These are phyloP conservation scores for Acronicta aceris DNA, from an alignment of 2,888 invertebrate genomes.

Conservation along the genomic window DNA sequence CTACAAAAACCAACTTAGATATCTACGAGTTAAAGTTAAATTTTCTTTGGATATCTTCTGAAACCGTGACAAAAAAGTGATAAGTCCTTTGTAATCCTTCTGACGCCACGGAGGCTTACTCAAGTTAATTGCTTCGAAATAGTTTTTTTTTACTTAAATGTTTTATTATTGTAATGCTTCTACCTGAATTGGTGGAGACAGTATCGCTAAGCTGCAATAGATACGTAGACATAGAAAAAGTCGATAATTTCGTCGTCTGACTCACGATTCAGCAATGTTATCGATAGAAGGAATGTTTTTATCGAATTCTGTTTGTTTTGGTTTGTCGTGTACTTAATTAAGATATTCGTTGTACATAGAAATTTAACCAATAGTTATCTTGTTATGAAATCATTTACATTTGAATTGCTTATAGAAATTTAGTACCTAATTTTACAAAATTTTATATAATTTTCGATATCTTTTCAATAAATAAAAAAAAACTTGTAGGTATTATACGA, in stretches of 20 bases:
- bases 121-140: constrained; percentile 86
- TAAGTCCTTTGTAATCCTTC: constrained; percentile 87
- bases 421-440: no score
- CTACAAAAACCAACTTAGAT: constrained; percentile 57
- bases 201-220: constrained; percentile 69
- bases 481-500: no score
- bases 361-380: constrained; percentile 18
- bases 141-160: constrained; percentile 80
- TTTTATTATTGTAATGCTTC: constrained; percentile 83
- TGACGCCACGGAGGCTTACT: constrained; percentile 86
- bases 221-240: constrained; percentile 69
- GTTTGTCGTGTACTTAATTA: constrained; percentile 57
- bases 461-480: no score
- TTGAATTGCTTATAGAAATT: no score
- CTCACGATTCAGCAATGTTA: constrained; percentile 76
- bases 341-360: constrained; percentile 36
- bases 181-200: constrained; percentile 86
- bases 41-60: constrained; percentile 22
- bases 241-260: constrained; percentile 65
- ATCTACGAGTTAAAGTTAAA: constrained; percentile 18
- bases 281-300: constrained; percentile 71
- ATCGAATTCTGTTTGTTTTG: constrained; percentile 71
- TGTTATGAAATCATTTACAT: not conserved
- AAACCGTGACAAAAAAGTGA: constrained; percentile 77
- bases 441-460: no score